Percentiles rank a stretch among this genome's conserved stretches.
Conservation (phyloP, 2,888 invertebrate species). For the Cotesia congregata region DNA sequence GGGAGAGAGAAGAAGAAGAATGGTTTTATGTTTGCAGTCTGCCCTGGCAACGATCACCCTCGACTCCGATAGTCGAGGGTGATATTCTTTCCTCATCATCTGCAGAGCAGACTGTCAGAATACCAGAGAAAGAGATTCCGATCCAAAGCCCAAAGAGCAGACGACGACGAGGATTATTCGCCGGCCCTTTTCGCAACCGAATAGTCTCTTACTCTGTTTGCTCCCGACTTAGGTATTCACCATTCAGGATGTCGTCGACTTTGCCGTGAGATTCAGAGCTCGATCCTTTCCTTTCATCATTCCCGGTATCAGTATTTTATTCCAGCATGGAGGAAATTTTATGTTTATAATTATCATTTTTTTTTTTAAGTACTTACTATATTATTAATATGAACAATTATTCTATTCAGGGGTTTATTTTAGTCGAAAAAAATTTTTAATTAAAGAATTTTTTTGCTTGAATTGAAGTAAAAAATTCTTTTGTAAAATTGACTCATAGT, state of each 20-base stretch:
- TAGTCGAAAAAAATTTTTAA: too few species aligned
- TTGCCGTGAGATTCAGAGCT: constrained; percentile 28
- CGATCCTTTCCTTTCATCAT: constrained; percentile 22
- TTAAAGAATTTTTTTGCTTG: too few species aligned
- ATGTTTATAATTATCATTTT: too few species aligned
- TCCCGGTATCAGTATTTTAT: background rate
- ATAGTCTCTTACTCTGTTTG: constrained; percentile 28
- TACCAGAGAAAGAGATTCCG: constrained; percentile 6
- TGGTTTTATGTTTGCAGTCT: constrained; percentile 5
- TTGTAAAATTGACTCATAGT: too few species aligned
- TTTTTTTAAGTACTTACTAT: too few species aligned
- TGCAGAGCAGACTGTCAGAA: background rate
- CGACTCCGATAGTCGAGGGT: background rate
- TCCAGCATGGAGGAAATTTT: background rate
- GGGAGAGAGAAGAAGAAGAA: background rate
- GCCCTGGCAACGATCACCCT: constrained; percentile 1
- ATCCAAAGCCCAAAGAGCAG: background rate
- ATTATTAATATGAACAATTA: too few species aligned
- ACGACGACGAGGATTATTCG: background rate
- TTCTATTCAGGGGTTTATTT: too few species aligned
- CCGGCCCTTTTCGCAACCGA: constrained; percentile 49
- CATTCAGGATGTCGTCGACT: constrained; percentile 35
- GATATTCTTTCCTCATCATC: background rate
- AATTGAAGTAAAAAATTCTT: too few species aligned
- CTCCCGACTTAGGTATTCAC: constrained; percentile 33